phyloP scores from a whole-genome alignment of 2,797 vertebrate genomes.

The Aselliscus stoliczkanus region DNA sequence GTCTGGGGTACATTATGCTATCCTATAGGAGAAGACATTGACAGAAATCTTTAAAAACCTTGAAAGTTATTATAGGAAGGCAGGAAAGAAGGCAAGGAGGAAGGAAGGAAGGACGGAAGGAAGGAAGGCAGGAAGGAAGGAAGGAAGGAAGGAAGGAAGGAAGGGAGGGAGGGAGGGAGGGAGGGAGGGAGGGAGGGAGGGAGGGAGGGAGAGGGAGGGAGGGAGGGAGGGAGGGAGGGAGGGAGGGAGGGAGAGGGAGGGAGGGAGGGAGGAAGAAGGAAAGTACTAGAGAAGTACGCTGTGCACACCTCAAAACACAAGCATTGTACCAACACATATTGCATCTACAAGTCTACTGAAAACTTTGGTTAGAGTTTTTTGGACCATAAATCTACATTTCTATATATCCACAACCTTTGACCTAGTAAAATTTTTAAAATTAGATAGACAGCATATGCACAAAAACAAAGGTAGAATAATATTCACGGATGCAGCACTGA shows the following conservation, averaged over 20 bases:
- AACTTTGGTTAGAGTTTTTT: neutral
- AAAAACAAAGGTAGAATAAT: neutral
- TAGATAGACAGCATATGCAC: neutral
- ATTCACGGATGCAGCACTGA: neutral
- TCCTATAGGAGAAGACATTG: neutral
- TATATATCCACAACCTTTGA: neutral
- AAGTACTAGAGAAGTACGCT: neutral
- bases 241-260: rapidly evolving
- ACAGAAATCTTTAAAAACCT: neutral
- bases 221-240: neutral
- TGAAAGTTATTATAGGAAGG: neutral
- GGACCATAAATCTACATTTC: too few species aligned
- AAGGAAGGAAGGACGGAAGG: too few species aligned
- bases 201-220: too few species aligned
- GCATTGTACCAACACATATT: neutral
- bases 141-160: neutral
- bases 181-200: neutral
- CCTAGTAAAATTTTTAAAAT: neutral
- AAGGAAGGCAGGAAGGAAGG: rapidly evolving
- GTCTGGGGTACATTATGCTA: neutral
- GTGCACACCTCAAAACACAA: neutral
- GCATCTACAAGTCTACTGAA: neutral
- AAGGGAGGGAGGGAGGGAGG: neutral
- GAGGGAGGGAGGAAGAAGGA: rapidly evolving
- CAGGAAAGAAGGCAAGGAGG: neutral